Conservation (phyloP, 2,888 invertebrate genomes). For the Poecilobothrus nobilitatus region DNA sequence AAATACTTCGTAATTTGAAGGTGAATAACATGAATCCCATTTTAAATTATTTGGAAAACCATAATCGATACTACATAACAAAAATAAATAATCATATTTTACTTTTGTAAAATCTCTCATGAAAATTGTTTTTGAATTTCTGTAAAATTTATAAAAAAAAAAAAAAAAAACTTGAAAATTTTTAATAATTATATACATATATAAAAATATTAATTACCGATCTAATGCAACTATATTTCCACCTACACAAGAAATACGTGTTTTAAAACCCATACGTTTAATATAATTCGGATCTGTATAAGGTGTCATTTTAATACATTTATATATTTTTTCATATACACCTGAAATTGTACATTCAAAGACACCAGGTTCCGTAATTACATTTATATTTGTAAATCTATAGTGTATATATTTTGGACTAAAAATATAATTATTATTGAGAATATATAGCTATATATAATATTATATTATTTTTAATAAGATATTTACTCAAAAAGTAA, state of each 20-base stretch:
- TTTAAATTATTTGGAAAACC: neutral
- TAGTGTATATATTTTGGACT: neutral
- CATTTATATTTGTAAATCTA: slow-evolving; percentile 7
- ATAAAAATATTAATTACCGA: neutral
- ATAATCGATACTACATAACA: slow-evolving; percentile 9
- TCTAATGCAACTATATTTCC: neutral
- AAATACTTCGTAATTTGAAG: neutral
- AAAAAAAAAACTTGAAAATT: too few relatives aligned
- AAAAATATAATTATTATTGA: neutral
- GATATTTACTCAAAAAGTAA: neutral
- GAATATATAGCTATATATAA: too few relatives aligned
- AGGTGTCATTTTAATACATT: neutral
- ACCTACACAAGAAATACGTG: neutral
- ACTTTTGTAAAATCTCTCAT: neutral
- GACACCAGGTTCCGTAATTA: neutral
- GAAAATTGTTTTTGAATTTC: neutral
- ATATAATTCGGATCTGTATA: neutral
- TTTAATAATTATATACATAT: too few relatives aligned
- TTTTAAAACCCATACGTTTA: neutral
- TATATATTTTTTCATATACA: neutral
- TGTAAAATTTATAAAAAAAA: neutral
- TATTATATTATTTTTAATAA: too few relatives aligned
- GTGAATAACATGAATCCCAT: neutral
- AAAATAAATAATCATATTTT: slow-evolving; percentile 6
- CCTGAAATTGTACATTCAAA: neutral